These are phyloP conservation scores for Willowsia nigromaculata DNA, from an alignment of 2,888 invertebrate genomes.

Conservation along the genomic window DNA sequence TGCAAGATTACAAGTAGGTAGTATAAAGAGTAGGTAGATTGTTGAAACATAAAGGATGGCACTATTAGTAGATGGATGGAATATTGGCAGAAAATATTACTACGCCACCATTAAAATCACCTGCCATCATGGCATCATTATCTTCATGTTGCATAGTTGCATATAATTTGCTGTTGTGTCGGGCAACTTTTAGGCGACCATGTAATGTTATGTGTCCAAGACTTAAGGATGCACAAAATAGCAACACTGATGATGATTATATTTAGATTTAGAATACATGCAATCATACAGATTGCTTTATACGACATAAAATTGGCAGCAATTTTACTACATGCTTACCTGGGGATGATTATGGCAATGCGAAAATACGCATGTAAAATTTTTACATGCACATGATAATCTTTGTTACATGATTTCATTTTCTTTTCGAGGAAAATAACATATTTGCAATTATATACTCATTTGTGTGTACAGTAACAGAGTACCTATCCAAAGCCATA, in stretches of 20 bases:
- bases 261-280: neutral
- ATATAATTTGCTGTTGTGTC: neutral
- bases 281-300: constrained; percentile 7
- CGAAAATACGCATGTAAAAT: neutral
- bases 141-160: neutral
- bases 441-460: neutral
- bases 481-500: neutral
- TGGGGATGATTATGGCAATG: neutral
- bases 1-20: neutral
- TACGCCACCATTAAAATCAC: neutral
- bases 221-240: neutral
- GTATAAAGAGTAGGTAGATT: neutral
- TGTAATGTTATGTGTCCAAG: neutral
- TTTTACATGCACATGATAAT: neutral
- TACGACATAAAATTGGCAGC: constrained; percentile 6
- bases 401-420: neutral
- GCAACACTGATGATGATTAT: neutral
- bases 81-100: neutral
- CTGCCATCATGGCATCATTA: too few species aligned
- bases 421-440: constrained; percentile 13
- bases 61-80: neutral
- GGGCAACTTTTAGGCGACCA: neutral
- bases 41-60: neutral
- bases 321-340: neutral
- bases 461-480: neutral